Conservation (phyloP, 2,888 invertebrate genomes). For the Cryptus armator region DNA sequence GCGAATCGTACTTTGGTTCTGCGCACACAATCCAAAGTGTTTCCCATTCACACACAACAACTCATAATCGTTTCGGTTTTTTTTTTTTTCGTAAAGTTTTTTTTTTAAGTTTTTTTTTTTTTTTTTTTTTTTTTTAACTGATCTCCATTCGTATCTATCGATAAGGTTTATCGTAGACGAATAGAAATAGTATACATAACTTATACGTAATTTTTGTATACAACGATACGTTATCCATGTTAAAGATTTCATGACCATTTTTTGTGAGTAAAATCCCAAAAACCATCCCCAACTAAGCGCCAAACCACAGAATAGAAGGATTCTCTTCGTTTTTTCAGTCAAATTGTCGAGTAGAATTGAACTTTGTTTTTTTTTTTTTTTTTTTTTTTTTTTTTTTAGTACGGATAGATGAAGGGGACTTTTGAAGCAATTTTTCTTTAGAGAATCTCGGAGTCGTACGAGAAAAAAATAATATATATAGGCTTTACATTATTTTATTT, state of each 20-base stretch:
- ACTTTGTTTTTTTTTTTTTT: not conserved
- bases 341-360: constrained; percentile 15
- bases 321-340: constrained; percentile 18
- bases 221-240: constrained; percentile 62
- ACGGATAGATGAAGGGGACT: constrained; percentile 53
- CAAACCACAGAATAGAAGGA: constrained; percentile 76
- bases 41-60: constrained; percentile 82
- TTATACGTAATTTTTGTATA: constrained; percentile 29
- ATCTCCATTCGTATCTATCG: constrained; percentile 56
- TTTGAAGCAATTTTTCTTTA: constrained; percentile 25
- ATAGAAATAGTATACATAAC: constrained; percentile 34
- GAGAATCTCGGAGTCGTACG: constrained; percentile 26
- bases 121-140: constrained; percentile 53
- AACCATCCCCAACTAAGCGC: constrained; percentile 79
- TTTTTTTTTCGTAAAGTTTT: constrained; percentile 42
- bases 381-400: constrained; percentile 33
- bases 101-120: constrained; percentile 48
- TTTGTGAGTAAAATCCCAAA: constrained; percentile 73
- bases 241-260: constrained; percentile 70
- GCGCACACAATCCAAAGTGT: constrained; percentile 85
- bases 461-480: constrained; percentile 5
- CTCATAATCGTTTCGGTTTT: constrained; percentile 72
- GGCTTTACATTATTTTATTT: constrained; percentile 36
- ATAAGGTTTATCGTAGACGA: constrained; percentile 47
- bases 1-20: constrained; percentile 81